Evolutionary conservation across 2,113 vertebrate genomes (phyloP).

Genomic region (Pleuronectes platessa): DNA sequence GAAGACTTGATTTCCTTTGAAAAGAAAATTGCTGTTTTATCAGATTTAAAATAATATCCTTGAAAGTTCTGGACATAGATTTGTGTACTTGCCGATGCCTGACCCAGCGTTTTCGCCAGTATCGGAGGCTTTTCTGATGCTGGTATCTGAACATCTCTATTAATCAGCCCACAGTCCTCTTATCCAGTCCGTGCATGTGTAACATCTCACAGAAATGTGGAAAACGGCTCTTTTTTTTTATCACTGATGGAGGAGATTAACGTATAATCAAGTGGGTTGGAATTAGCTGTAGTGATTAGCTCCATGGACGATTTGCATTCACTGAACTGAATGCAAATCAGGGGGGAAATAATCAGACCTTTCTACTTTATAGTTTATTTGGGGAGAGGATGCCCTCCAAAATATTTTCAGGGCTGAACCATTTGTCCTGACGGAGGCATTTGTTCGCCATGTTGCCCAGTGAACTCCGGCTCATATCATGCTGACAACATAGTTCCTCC

Average conservation of each 20-base stretch:
- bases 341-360: not conserved
- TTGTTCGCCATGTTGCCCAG: slow-evolving; percentile 13
- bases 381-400: not conserved
- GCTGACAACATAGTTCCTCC: slow-evolving; percentile 30
- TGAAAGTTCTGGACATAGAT: no score
- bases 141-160: no score
- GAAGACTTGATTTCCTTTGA: no score
- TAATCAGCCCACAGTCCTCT: not conserved
- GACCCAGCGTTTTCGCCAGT: no score
- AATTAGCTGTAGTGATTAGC: not conserved
- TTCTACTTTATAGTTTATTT: not conserved
- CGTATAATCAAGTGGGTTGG: slow-evolving; percentile 6
- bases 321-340: not conserved
- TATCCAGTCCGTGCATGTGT: no score
- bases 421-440: slow-evolving; percentile 26
- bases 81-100: no score
- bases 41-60: no score
- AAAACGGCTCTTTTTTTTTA: not conserved
- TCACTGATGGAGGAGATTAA: slow-evolving; percentile 34
- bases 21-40: no score
- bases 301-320: not conserved
- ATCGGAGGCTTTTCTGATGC: no score
- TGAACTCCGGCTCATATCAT: slow-evolving; percentile 21
- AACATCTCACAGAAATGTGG: no score
- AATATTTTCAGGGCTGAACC: not conserved